A percentile compares a stretch with the other conserved stretches of the same genome.
These are phyloP conservation scores for Thomomys bottae DNA, from an alignment of 2,113 vertebrate genomes.

Conservation along the genomic window DNA sequence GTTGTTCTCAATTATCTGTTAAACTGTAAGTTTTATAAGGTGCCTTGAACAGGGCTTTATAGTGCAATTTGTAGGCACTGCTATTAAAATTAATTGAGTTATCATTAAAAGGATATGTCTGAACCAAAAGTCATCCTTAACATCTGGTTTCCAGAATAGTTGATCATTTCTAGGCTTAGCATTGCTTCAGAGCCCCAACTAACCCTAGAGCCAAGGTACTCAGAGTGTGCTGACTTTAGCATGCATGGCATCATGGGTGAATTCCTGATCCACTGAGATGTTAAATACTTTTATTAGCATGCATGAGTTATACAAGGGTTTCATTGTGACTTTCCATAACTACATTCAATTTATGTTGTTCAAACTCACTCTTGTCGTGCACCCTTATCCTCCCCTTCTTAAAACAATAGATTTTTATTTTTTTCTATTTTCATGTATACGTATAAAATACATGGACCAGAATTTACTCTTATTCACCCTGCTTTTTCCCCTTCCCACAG, in stretches of 20 bases:
- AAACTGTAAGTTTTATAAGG: slow-evolving; percentile 49
- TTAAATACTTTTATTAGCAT: too few relatives aligned
- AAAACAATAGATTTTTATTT: too few relatives aligned
- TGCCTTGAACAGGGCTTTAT: slow-evolving; percentile 48
- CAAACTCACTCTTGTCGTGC: too few relatives aligned
- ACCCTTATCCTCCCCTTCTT: too few relatives aligned
- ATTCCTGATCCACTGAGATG: not conserved
- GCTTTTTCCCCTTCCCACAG: too few relatives aligned
- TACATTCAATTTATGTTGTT: too few relatives aligned
- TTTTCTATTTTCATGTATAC: too few relatives aligned
- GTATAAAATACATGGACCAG: too few relatives aligned
- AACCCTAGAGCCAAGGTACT: rapidly evolving
- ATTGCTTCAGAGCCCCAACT: not conserved
- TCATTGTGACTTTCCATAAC: too few relatives aligned
- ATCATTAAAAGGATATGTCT: slow-evolving; percentile 46
- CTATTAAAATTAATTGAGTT: slow-evolving; percentile 66
- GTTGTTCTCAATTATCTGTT: slow-evolving; percentile 27
- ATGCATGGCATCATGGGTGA: not conserved
- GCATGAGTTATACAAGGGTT: too few relatives aligned
- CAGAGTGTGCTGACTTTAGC: not conserved
- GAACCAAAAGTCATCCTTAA: slow-evolving; percentile 36
- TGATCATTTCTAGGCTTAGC: not conserved
- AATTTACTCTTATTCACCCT: too few relatives aligned
- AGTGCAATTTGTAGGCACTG: slow-evolving; percentile 41
- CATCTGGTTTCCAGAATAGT: not conserved